Base-by-base conservation (phyloP, 2,797 vertebrate genomes). In the Enteromius fasciolatus region DNA sequence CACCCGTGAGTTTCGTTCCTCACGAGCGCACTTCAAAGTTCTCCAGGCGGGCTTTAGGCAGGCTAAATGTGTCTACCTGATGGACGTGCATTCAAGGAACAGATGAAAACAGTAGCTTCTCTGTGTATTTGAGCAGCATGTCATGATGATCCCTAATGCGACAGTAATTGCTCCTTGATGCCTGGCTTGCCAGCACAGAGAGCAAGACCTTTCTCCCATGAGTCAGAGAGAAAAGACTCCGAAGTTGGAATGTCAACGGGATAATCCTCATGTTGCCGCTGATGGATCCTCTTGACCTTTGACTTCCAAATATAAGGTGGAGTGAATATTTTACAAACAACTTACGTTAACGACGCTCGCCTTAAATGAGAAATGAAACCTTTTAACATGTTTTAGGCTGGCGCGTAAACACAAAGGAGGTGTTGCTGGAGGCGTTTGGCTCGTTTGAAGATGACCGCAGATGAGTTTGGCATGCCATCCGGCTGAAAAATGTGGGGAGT, bases 201-300 rank as follows among this genome's bases (percentile, higher is more conserved):
- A 84, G 81, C 75, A 88, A 88, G 92, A 87, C 90, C 86, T 90
- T 87, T 82, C 86, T 89, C 92, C 91, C 91, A 88, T 92, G 93
- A 94, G 89, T 89, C 93, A 93, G 91, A 85, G 89, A 86, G 93
- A 94, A 94, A 94, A 94, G 92, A 92, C 92, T 92, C 81, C 89
- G 92, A 93, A 93, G 89, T 83, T 93, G 94, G 93, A 94, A 94
- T 94, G 93, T 92, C 93, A 93, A 89, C 89, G 91, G 93, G 92
- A 94, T 95, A 94, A 95, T 95, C 94, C 92, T 90, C 90, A 91
- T 94, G 93, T 94, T 92, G 92, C 89, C 11, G 89, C 90, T 92
- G 93, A 94, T 93, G 94, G 94, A 94, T 95, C 92, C 93, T 94
- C 92, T 95, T 95, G 94, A 94, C 93, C 94, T 93, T 90, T 92